Base-by-base conservation (phyloP, 2,888 invertebrate species). In the Limnephilus marmoratus region DNA sequence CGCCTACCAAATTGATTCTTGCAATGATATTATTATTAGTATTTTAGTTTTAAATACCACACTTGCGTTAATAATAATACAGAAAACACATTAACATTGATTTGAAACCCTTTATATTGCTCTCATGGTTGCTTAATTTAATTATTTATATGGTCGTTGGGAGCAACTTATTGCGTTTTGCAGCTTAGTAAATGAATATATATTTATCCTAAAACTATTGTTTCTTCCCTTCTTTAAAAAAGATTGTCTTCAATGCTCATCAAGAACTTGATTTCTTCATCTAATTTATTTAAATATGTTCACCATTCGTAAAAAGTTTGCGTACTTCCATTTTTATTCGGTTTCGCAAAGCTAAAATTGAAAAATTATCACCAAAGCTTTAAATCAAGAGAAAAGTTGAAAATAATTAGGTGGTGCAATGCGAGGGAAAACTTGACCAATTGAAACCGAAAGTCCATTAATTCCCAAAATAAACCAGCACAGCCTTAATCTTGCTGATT, bases 381-480 rank as follows among this genome's bases (percentile, higher is more conserved):
- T 68, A 68, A 68, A 68, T 68, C 68, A 68, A 68, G 68, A 68
- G 2, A 24, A 68, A 68, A 68, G 68, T 68, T 68, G 68, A 68
- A 68, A 68, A 68, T 68, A 68, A 68, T 68, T n/a, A 68, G 9
- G 68, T 68, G 68, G 68, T 68, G 68, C 68, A 68, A 68, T 68
- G 9, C 68, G 68, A 68, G 68, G 83, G 37, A 24, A 83, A 83
- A 83, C 37, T 83, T 83, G 34, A 37, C 37, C 83, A 83, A 83
- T 83, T 83, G 83, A 83, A 83, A 37, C 24, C 18, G 68, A 83
- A 41, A 83, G 83, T 24, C 83, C 83, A 83, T 83, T 83, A 83
- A 83, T 24, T 34, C 83, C 83, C 34, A n/a, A 83, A 83, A 83
- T 83, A 37, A 83, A 37, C 41, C 41, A 24, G 37, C 34, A 34